Evolutionary conservation across 2,888 invertebrate genomes (phyloP).

Genomic region (Trichogramma dendrolimi): DNA sequence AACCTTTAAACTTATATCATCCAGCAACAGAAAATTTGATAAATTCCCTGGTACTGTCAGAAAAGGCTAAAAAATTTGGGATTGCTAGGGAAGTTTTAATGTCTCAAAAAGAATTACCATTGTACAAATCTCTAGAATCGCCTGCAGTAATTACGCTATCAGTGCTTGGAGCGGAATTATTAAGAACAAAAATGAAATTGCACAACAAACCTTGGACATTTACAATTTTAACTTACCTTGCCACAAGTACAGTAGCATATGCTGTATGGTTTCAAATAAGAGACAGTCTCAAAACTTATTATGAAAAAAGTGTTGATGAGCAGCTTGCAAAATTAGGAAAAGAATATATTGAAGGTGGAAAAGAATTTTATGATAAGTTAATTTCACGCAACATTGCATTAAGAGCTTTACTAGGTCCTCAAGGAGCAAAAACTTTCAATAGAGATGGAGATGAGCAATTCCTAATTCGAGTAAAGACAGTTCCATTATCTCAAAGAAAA

Average conservation of each 20-base stretch:
- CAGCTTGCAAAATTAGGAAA: constrained; percentile 59
- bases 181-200: constrained; percentile 58
- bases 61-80: constrained; percentile 75
- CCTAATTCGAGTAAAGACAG: constrained; percentile 61
- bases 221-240: constrained; percentile 55
- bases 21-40: constrained; percentile 62
- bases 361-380: constrained; percentile 71
- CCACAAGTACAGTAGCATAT: constrained; percentile 58
- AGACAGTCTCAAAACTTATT: constrained; percentile 62
- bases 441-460: constrained; percentile 68
- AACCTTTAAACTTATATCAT: constrained; percentile 63
- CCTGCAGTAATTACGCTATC: not conserved
- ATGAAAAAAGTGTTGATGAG: constrained; percentile 64
- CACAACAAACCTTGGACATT: constrained; percentile 56
- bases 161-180: constrained; percentile 50
- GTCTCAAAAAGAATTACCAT: constrained; percentile 58
- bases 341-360: constrained; percentile 68
- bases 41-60: constrained; percentile 68
- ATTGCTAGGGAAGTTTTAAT: constrained; percentile 71
- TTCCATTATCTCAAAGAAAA: constrained; percentile 65
- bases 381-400: constrained; percentile 71
- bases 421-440: constrained; percentile 62
- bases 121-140: constrained; percentile 49
- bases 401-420: constrained; percentile 61
- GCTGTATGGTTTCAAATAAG: constrained; percentile 63